Percentiles rank a stretch among this genome's conserved stretches.
Evolutionary conservation across 2,797 vertebrate species (phyloP).

Genomic region (Margarornis squamiger): DNA sequence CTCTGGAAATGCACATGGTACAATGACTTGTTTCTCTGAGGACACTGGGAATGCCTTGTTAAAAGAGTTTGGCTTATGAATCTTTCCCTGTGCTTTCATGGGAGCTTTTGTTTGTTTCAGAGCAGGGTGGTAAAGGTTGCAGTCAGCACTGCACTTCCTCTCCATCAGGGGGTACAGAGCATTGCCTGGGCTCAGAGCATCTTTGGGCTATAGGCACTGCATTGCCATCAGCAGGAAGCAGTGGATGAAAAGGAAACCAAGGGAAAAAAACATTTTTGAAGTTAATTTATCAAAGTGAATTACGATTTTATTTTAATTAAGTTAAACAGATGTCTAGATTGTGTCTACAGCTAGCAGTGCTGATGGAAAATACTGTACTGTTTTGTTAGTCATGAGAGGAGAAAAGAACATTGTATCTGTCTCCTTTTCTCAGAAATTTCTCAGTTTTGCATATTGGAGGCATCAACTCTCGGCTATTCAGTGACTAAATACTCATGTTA

Average conservation of each 20-base stretch:
- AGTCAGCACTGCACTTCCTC: neutral
- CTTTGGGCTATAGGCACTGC: neutral
- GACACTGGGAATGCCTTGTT: fast-evolving
- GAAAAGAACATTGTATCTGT: neutral
- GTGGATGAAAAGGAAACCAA: neutral
- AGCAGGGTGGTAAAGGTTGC: neutral
- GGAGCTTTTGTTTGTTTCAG: neutral
- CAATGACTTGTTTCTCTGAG: neutral
- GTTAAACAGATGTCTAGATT: neutral
- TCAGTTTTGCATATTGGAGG: neutral
- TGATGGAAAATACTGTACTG: neutral
- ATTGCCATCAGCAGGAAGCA: neutral
- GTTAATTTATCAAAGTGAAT: neutral
- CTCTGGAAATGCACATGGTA: fast-evolving
- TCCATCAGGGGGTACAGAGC: neutral
- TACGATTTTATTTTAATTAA: neutral
- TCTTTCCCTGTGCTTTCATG: neutral
- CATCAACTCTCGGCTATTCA: neutral
- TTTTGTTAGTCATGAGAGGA: neutral
- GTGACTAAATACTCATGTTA: neutral
- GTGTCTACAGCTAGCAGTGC: neutral
- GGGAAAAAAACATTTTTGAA: neutral
- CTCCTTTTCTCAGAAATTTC: neutral
- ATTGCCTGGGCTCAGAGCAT: neutral
- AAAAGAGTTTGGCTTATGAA: neutral